phyloP scores from a whole-genome alignment of 2,113 vertebrate species.

The Enhydra lutris region DNA sequence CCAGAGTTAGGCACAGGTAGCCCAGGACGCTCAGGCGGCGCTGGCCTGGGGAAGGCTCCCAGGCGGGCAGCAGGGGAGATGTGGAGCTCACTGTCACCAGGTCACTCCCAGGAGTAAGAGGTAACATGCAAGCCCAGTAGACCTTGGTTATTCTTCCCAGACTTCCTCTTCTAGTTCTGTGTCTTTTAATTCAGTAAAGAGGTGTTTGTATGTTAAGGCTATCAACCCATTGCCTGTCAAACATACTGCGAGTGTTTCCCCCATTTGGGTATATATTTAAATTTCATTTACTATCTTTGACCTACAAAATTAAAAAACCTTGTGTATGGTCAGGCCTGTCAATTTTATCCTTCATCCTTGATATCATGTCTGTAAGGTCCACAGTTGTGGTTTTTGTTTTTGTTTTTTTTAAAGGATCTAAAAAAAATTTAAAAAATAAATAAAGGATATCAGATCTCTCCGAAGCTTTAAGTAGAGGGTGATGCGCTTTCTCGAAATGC shows the following conservation, averaged over 20 bases:
- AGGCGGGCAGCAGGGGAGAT: not conserved
- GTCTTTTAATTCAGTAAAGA: not conserved
- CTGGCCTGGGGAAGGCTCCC: not conserved
- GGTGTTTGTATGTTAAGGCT: not conserved
- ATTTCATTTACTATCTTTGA: slow-evolving; percentile 30
- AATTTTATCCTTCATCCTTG: not conserved
- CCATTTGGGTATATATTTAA: not conserved
- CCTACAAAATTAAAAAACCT: not conserved
- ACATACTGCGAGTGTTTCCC: not conserved
- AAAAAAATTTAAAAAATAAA: no score
- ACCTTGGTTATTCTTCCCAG: not conserved
- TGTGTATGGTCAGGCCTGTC: not conserved
- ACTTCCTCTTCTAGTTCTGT: not conserved
- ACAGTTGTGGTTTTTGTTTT: not conserved
- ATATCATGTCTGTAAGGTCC: not conserved
- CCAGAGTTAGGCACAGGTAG: not conserved
- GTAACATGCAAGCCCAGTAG: not conserved
- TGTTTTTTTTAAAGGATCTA: not conserved
- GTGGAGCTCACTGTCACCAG: not conserved
- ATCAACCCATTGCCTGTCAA: not conserved
- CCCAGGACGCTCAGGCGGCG: not conserved
- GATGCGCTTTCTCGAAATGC: not conserved
- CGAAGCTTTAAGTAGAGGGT: not conserved
- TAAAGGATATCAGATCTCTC: not conserved
- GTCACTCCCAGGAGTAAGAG: not conserved